Base-by-base conservation (phyloP, 2,888 invertebrate genomes). In the Pollenia griseotomentosa region DNA sequence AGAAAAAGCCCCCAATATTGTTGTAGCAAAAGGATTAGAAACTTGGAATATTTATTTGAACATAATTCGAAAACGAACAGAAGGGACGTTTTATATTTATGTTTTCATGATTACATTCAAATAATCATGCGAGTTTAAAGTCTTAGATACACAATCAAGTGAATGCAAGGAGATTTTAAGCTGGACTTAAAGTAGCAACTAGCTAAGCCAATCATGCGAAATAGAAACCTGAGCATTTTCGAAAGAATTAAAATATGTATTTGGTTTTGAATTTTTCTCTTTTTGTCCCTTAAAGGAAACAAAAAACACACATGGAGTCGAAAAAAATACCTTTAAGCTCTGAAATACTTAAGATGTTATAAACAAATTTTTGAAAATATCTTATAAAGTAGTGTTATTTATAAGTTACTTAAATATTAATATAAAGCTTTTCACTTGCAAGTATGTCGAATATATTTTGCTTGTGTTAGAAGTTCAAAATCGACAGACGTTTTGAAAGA, bases 51-150 rank as follows among this genome's bases (percentile, higher is more conserved):
- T 16, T 14, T 42, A n/a, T 42, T 33, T 7, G 23, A 63, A 19
- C 10, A 19, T 42, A 71, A 70, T 51, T 23, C 57, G 59, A 42
- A 61, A 68, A 16, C 53, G 81, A 77, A 82, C 86, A 77, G 75
- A 86, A 83, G 86, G 80, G 75, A 80, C 80, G 66, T 83, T 86
- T 73, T 48, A 83, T 86, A 83, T 86, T 86, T 84, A 86, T 86
- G 86, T 63, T 77, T 61, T 77, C 51, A 77, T 84, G 86, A 80
- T 87, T 81, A 75, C 71, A 75, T 81, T 80, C 42, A 77, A 77
- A 80, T 77, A 73, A 65, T 57, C 55, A 61, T 75, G 12, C 8
- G 16, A 74, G 55, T 68, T 61, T 12, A n/a, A 46, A 14, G n/a
- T 19, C 53, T 7, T 33, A 46, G 8, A 51, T 3, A 12, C 57